Conservation (phyloP, 2,113 vertebrate species). For the Pogonocichla stellata region DNA sequence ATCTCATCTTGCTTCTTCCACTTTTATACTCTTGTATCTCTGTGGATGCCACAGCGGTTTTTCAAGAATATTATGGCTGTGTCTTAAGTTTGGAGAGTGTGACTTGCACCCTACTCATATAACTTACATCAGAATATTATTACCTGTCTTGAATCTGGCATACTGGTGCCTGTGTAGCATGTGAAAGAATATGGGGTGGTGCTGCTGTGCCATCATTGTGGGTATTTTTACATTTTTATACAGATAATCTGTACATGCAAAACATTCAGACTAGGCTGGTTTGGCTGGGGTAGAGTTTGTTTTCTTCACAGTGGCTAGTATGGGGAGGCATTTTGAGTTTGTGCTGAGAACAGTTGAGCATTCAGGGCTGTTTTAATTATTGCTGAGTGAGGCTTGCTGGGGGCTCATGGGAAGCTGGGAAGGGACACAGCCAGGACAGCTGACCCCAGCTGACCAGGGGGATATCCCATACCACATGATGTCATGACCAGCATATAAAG, state of each 20-base stretch:
- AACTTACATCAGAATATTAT: background rate
- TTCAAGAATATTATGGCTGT: background rate
- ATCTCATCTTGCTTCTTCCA: background rate
- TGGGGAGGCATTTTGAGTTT: background rate
- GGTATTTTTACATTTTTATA: background rate
- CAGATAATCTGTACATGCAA: background rate
- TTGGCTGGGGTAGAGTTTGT: background rate
- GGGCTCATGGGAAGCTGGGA: background rate
- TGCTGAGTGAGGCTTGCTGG: background rate
- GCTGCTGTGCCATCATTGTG: background rate
- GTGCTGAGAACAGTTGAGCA: background rate
- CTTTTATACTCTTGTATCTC: background rate
- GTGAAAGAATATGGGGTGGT: background rate
- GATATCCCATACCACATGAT: background rate
- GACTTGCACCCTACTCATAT: background rate
- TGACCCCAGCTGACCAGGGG: background rate
- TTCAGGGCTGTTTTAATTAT: background rate
- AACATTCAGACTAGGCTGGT: background rate
- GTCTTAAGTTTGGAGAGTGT: background rate
- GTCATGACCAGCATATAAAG: background rate
- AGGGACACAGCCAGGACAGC: background rate
- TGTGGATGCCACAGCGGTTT: background rate
- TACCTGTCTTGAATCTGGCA: background rate
- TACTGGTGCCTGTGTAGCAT: background rate
- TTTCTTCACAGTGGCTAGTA: background rate